Evolutionary conservation across 2,797 vertebrate species (phyloP), one percentile per base, ranked within the genome.

Genomic region (Characodon lateralis): DNA sequence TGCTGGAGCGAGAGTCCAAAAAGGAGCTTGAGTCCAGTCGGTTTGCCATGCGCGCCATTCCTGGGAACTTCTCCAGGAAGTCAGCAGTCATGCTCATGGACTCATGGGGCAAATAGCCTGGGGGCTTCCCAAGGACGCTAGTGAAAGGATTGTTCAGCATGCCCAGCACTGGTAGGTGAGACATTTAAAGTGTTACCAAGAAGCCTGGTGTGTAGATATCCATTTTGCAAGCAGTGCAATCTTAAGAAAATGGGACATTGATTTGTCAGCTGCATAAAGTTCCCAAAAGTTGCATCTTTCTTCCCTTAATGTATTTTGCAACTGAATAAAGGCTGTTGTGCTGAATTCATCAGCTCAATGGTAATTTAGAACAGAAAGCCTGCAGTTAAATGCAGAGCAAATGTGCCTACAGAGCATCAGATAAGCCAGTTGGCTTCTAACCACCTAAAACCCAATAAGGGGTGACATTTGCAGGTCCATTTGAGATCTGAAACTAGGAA

Each of bases 1-100:
- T 99, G 94, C 97, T 99, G 83, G 98, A 99, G 58, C 98, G 97
- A 0, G 98, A 99, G 87, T 98, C 97, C 93, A 99, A 83, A 75
- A 98, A 95, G 69, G 97, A 97, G 53, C 96, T 96, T 0, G 96
- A 97, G 73, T 98, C 97, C 93, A 97, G 89, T 35, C 97, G 96
- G 41, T 95, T 94, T 22, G 89, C 95, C 91, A 98, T 95, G 74
- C 97, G 95, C 0, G 96, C 90, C 2, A 97, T 95, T 0, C 95
- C 92, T 8, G 98, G 95, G 85, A 98, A 98, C 91, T 97, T 98
- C 74, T 98, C 97, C 83, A 96, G 89, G 89, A 98, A 95, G 88
- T 99, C 97, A 6, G 97, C 96, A 0, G 97, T 95, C 76, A 97
- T 96, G 89, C 95, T 95, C 87, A 97, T 87, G 0, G 97, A 95